phyloP scores from a whole-genome alignment of 2,888 invertebrate genomes.

The Sarcophaga rosellei region DNA sequence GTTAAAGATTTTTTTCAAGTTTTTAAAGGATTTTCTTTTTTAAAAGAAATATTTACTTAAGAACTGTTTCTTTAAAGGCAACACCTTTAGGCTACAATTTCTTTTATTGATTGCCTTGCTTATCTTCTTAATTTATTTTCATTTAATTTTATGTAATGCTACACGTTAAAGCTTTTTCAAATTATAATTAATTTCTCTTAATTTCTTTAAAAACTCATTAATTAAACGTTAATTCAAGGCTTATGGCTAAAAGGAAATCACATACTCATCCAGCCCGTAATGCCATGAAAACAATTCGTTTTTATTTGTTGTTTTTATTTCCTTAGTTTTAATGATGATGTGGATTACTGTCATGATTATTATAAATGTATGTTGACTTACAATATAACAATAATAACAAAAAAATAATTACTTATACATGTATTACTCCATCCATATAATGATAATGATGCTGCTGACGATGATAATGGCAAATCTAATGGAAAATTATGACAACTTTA shows the following conservation, averaged over 20 bases:
- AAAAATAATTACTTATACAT: conserved; percentile 64
- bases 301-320: not conserved
- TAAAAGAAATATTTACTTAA: conserved; percentile 5
- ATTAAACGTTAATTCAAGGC: conserved; percentile 14
- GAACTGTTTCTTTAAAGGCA: too few species aligned
- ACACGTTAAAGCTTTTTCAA: not conserved
- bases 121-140: not conserved
- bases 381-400: conserved; percentile 60
- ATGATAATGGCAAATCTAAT: conserved; percentile 67
- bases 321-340: conserved; percentile 31
- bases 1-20: too few species aligned
- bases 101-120: not conserved
- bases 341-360: conserved; percentile 28
- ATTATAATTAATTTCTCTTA: not conserved
- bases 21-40: not conserved
- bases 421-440: not conserved
- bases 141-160: not conserved
- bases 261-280: conserved; percentile 15
- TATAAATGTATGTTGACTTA: conserved; percentile 59
- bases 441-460: not conserved
- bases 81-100: too few species aligned
- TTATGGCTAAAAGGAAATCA: conserved; percentile 13
- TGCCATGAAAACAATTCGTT: conserved; percentile 26
- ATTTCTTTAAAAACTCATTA: conserved; percentile 14
- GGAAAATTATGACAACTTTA: conserved; percentile 71